Conservation (phyloP, 2,113 vertebrate species). For the Micronisus gabar region DNA sequence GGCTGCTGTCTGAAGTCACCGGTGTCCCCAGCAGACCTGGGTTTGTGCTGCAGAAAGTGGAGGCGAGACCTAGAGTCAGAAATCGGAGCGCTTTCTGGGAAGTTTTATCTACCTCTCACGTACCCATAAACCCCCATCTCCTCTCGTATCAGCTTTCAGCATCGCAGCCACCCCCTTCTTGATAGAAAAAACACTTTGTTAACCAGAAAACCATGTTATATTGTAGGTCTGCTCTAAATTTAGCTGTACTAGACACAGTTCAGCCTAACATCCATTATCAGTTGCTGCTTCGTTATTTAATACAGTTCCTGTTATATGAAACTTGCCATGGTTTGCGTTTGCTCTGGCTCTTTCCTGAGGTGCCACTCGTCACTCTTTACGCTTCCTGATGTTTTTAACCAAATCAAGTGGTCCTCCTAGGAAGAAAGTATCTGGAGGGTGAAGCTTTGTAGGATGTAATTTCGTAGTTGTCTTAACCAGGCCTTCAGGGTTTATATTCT, state of each 20-base stretch:
- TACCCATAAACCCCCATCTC: background rate
- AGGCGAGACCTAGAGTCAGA: background rate
- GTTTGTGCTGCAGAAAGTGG: background rate
- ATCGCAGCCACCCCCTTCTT: background rate
- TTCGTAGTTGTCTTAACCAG: background rate
- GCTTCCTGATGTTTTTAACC: background rate
- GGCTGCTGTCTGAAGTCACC: background rate
- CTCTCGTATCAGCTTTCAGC: background rate
- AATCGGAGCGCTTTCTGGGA: background rate
- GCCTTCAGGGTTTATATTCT: background rate
- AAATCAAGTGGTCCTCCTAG: background rate
- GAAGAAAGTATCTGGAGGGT: background rate
- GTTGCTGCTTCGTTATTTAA: background rate
- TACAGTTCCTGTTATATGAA: background rate
- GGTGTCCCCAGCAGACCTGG: background rate
- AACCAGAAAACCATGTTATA: background rate
- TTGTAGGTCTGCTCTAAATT: background rate
- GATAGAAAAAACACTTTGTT: background rate
- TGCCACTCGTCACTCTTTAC: background rate
- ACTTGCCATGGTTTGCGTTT: background rate
- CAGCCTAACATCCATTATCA: background rate
- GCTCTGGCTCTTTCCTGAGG: background rate
- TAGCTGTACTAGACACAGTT: background rate
- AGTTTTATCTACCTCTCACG: background rate
- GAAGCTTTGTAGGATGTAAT: background rate